Evolutionary conservation across 2,797 vertebrate genomes (phyloP).

Genomic region (Buceros bicornis): DNA sequence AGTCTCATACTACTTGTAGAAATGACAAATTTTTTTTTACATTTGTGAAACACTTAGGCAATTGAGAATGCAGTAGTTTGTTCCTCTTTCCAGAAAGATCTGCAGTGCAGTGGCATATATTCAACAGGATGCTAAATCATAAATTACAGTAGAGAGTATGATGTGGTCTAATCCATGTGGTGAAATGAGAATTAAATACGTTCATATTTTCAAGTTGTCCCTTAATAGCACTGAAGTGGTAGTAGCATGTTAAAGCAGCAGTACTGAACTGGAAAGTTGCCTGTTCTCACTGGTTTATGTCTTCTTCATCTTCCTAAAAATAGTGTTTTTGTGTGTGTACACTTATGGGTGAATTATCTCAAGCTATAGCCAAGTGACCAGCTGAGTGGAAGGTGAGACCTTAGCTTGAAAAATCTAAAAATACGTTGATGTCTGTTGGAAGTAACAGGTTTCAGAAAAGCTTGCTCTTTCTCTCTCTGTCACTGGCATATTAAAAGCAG

Average conservation of each 20-base stretch:
- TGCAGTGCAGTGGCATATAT: neutral
- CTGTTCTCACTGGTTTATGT: neutral
- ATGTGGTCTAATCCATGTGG: fast-evolving
- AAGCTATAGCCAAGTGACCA: neutral
- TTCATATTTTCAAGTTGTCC: neutral
- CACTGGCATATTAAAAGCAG: neutral
- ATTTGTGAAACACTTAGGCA: fast-evolving
- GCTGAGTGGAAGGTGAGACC: neutral
- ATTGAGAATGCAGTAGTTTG: neutral
- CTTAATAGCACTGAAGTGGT: neutral
- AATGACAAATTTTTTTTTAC: neutral
- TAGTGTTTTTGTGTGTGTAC: neutral
- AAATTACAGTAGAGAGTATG: neutral
- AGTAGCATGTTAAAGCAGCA: neutral
- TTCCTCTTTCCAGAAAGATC: neutral
- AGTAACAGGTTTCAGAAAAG: neutral
- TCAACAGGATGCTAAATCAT: neutral
- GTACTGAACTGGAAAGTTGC: neutral
- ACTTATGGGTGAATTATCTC: neutral
- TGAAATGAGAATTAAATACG: neutral
- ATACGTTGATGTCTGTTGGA: neutral
- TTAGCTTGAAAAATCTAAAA: neutral
- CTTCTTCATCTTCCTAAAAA: neutral
- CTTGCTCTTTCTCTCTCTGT: neutral
- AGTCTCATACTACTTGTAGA: neutral